Conservation (phyloP, 1,140 invertebrate genomes). For the Schlechtendalia chinensis region DNA sequence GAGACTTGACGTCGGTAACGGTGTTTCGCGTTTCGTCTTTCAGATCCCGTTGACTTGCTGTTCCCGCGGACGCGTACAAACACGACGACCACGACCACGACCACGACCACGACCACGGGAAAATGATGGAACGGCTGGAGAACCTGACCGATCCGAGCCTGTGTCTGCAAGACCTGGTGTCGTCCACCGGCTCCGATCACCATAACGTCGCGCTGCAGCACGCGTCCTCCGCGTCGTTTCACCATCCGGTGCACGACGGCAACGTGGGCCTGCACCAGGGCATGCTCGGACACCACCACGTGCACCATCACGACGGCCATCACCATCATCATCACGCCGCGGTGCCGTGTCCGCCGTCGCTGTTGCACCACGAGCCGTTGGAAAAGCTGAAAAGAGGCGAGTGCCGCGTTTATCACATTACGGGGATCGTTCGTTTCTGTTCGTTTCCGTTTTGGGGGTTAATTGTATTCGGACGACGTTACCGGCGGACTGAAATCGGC, state of each 20-base stretch:
- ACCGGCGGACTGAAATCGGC: too few species aligned
- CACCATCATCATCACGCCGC: conserved; percentile 59
- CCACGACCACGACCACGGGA: too few species aligned
- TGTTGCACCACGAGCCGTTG: conserved; percentile 70
- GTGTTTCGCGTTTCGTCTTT: too few species aligned
- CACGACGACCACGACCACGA: too few species aligned
- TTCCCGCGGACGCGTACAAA: too few species aligned
- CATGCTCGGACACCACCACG: conserved; percentile 66
- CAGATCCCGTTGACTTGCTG: too few species aligned
- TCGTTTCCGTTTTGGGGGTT: too few species aligned
- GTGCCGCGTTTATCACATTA: too few species aligned
- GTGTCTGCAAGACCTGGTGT: conserved; percentile 73
- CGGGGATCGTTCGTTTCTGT: too few species aligned
- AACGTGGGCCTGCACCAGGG: conserved; percentile 56
- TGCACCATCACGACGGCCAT: conserved; percentile 58
- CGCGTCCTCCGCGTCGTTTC: conserved; percentile 58
- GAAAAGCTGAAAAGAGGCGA: conserved; percentile 81
- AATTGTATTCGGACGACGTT: too few species aligned
- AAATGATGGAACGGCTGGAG: conserved; percentile 60
- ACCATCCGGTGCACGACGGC: conserved; percentile 62
- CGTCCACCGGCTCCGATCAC: conserved; percentile 56
- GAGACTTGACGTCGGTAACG: too few species aligned
- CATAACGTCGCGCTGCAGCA: conserved; percentile 54
- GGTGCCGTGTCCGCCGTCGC: conserved; percentile 53
- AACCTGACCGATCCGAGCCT: conserved; percentile 65